Evolutionary conservation across 2,888 invertebrate species (phyloP).

Genomic region (Ctena decussata): DNA sequence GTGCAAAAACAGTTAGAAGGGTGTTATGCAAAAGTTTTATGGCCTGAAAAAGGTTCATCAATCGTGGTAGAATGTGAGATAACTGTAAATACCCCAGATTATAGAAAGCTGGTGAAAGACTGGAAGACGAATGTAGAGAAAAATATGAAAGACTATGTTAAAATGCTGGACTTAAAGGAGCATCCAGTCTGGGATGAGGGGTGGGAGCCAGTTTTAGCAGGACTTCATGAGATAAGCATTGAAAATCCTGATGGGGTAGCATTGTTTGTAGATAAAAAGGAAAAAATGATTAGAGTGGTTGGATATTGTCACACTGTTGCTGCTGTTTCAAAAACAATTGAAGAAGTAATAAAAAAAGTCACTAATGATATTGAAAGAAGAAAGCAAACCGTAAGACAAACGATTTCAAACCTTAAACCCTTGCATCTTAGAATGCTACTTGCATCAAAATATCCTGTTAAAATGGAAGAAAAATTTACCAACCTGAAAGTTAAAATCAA

Average conservation of each 20-base stretch:
- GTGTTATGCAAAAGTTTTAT: background rate
- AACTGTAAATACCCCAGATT: background rate
- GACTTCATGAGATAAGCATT: background rate
- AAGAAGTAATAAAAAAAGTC: background rate
- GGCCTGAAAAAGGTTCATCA: background rate
- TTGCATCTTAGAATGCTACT: constrained; percentile 52
- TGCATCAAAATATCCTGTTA: constrained; percentile 14
- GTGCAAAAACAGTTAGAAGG: background rate
- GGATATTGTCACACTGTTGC: background rate
- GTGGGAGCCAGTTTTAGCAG: background rate
- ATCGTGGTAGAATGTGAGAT: constrained; percentile 6
- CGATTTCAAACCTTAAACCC: background rate
- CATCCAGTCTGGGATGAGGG: background rate
- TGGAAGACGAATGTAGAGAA: background rate
- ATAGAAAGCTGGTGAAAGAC: background rate
- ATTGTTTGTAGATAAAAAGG: background rate
- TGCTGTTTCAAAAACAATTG: background rate
- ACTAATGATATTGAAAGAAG: constrained; percentile 25
- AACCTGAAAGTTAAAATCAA: background rate
- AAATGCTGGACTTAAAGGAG: background rate
- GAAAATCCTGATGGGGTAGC: background rate
- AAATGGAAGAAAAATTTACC: background rate
- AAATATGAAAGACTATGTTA: constrained; percentile 9
- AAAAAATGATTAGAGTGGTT: background rate
- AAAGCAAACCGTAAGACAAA: constrained; percentile 31